Conservation (phyloP, 2,888 invertebrate species). For the Bombyx huttoni region DNA sequence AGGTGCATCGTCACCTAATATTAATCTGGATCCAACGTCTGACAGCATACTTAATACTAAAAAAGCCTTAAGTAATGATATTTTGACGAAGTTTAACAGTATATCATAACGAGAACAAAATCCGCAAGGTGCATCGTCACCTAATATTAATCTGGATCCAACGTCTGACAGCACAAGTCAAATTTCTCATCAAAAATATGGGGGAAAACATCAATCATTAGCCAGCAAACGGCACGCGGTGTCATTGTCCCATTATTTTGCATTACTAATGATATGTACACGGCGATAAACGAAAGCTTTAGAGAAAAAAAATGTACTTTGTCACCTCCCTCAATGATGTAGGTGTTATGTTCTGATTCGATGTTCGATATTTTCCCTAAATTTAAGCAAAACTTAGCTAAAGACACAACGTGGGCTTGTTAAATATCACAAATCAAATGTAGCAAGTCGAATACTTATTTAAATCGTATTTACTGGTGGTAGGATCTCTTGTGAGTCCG, state of each 20-base stretch:
- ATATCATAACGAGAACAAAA: not conserved
- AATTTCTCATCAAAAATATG: conserved; percentile 73
- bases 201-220: conserved; percentile 68
- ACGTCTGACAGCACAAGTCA: conserved; percentile 68
- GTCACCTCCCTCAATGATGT: conserved; percentile 46
- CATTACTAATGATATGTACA: conserved; percentile 72
- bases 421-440: too few relatives aligned
- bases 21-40: conserved; percentile 68
- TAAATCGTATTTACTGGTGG: too few relatives aligned
- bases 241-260: conserved; percentile 72
- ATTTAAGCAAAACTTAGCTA: too few relatives aligned
- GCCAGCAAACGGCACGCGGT: conserved; percentile 70
- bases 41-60: conserved; percentile 40
- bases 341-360: conserved; percentile 15
- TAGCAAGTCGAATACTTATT: too few relatives aligned
- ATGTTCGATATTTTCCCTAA: conserved; percentile 1
- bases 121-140: conserved; percentile 63
- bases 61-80: not conserved
- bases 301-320: conserved; percentile 39
- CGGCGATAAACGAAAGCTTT: conserved; percentile 57
- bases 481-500: too few relatives aligned
- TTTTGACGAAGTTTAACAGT: conserved; percentile 31
- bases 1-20: conserved; percentile 68
- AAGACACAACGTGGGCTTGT: too few relatives aligned
- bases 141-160: conserved; percentile 69